Evolutionary conservation across 2,113 vertebrate species (phyloP).

Genomic region (Neodontobutis hainanensis): DNA sequence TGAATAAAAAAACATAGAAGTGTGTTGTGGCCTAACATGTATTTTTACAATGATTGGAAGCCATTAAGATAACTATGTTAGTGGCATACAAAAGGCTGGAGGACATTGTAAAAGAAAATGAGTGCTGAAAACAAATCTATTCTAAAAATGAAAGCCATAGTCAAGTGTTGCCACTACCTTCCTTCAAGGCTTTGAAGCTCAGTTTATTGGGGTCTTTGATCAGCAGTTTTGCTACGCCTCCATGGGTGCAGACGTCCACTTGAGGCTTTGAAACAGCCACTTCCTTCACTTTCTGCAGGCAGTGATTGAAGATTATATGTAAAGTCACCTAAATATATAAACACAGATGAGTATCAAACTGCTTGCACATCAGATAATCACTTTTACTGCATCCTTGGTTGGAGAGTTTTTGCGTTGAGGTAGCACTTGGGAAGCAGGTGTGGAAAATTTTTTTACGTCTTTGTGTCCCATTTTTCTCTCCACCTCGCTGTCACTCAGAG

Average conservation of each 20-base stretch:
- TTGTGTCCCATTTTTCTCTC: neutral
- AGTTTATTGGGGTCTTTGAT: slow-evolving; percentile 84
- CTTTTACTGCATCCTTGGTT: slow-evolving; percentile 30
- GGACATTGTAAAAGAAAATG: neutral
- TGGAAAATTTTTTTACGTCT: neutral
- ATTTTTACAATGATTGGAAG: neutral
- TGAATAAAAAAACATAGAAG: slow-evolving; percentile 7
- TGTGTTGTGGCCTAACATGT: neutral
- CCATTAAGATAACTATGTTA: neutral
- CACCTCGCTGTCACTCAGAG: slow-evolving; percentile 25
- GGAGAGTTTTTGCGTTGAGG: slow-evolving; percentile 23
- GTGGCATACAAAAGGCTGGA: neutral
- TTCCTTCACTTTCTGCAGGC: slow-evolving; percentile 20
- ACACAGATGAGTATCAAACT: slow-evolving; percentile 1
- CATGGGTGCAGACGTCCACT: slow-evolving; percentile 80
- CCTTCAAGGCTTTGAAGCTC: slow-evolving; percentile 79
- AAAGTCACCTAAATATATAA: neutral
- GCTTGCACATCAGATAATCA: neutral
- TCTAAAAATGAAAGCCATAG: neutral
- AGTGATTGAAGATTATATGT: neutral
- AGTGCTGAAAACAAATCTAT: neutral
- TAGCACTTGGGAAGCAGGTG: neutral
- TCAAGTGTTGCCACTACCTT: slow-evolving; percentile 75
- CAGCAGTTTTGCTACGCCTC: slow-evolving; percentile 87
- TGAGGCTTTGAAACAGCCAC: slow-evolving; percentile 69